Evolutionary conservation across 2,797 vertebrate species (phyloP), one percentile per base, ranked within the genome.

Genomic region (Eospalax fontanierii): DNA sequence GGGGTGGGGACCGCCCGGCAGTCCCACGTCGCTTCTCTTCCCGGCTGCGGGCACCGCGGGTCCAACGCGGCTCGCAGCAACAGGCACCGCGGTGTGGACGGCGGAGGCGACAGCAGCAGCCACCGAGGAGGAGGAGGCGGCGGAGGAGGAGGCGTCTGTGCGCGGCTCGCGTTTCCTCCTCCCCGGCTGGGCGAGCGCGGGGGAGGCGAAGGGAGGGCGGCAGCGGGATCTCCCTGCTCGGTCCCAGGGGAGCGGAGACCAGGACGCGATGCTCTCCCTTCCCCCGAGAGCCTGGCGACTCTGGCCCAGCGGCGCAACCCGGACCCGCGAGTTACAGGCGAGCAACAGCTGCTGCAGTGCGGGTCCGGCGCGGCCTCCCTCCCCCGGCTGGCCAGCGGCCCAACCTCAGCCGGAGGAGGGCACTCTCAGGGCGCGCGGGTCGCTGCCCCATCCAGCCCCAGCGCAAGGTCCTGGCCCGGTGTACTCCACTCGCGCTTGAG

Each of bases 341-440:
- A 78, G 38, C 84, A 40, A 68, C 96, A 96, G 97, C 96, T 94
- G 97, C 97, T 96, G 96, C 97, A 97, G 94, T 97, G 97, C 93
- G 73, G 97, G 93, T 66, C 95, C n/a, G 10, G 76, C 76, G 80
- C 85, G 33, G 90, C 66, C 96, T 73, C 91, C 76, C 91, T 10
- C 59, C 65, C 21, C 68, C 8, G 22, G 9, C 73, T 57, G n/a
- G 61, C 89, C 19, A 6, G 19, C 16, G 8, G 68, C 4, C 38
- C 70, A 61, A 76, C 50, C 68, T 82, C 76, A 4, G 15, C 57
- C 80, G 14, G 30, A 16, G 16, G 28, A 22, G 28, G 30, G 74
- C 3, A 28, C 15, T 4, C 9, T 30, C 11, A 19, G 22, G 66
- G 65, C 1, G 68, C 73, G 4, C 2, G 3, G 65, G 18, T 43